A percentile compares a stretch with the other conserved stretches of the same genome.
These are phyloP conservation scores for Ophioninae sp. DNA, from an alignment of 2,888 invertebrate genomes.

Conservation along the genomic window DNA sequence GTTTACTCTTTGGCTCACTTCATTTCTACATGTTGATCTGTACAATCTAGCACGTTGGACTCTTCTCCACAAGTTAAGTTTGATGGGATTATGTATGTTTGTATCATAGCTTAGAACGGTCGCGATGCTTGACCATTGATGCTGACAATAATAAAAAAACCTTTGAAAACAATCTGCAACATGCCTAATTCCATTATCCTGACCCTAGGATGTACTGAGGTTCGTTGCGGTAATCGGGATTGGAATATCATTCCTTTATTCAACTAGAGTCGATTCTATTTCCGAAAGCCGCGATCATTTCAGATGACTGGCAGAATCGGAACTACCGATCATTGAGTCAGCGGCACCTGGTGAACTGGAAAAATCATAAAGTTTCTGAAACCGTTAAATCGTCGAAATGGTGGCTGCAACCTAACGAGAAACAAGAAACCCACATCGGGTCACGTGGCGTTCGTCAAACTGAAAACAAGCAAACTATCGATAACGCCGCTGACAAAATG, in stretches of 20 bases:
- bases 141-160: slow-evolving; percentile 47
- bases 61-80: slow-evolving; percentile 40
- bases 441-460: slow-evolving; percentile 23
- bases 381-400: not conserved
- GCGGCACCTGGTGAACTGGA: not conserved
- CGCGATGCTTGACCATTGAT: slow-evolving; percentile 28
- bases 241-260: not conserved
- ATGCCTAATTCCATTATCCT: slow-evolving; percentile 72
- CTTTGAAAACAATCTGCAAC: slow-evolving; percentile 51
- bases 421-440: not conserved
- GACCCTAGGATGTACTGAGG: slow-evolving; percentile 32
- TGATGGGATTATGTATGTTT: slow-evolving; percentile 72
- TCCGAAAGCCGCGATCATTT: slow-evolving; percentile 34
- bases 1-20: not conserved
- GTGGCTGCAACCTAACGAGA: not conserved
- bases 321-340: slow-evolving; percentile 40
- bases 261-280: not conserved
- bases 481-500: slow-evolving; percentile 33
- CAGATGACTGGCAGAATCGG: slow-evolving; percentile 48
- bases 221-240: not conserved
- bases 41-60: not conserved
- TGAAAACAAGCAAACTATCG: slow-evolving; percentile 16
- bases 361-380: not conserved
- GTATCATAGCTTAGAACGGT: slow-evolving; percentile 57
- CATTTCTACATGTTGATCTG: not conserved